A percentile compares a stretch with the other conserved stretches of the same genome.
These are phyloP conservation scores for Alloplasta piceator DNA, from an alignment of 2,888 invertebrate genomes.

Conservation along the genomic window DNA sequence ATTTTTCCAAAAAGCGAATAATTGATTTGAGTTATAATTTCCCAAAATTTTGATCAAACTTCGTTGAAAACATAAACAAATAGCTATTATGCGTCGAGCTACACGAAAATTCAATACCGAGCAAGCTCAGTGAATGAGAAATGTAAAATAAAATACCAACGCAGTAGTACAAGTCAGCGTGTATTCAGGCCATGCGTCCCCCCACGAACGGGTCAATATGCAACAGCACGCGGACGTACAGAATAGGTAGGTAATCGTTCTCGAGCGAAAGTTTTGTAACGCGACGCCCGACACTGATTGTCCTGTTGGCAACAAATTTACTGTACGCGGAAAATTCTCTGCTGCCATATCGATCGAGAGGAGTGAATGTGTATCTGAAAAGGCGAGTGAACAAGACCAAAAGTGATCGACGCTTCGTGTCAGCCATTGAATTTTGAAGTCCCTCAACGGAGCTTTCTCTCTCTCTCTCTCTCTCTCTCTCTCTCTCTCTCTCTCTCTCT, in stretches of 20 bases:
- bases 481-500: constrained; percentile 32
- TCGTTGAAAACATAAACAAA: no score
- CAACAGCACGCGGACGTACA: constrained; percentile 12
- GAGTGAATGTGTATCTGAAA: neutral
- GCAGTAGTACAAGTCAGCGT: no score
- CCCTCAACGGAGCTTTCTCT: constrained; percentile 26
- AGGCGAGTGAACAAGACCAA: constrained; percentile 11
- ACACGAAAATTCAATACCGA: no score
- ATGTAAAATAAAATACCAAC: no score
- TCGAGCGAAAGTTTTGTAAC: constrained; percentile 43
- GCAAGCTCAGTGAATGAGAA: no score
- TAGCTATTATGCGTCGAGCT: no score
- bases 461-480: constrained; percentile 2
- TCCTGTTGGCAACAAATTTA: constrained; percentile 45
- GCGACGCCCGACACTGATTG: constrained; percentile 48
- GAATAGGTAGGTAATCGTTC: constrained; percentile 9
- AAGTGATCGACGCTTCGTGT: constrained; percentile 52
- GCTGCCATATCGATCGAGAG: neutral
- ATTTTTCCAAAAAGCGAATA: no score
- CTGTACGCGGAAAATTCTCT: constrained; percentile 1
- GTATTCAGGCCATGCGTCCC: no score
- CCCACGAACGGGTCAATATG: constrained; percentile 22
- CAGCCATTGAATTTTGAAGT: constrained; percentile 9
- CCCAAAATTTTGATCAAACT: no score
- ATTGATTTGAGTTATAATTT: no score